Percentiles rank a stretch among this genome's conserved stretches.
Evolutionary conservation across 2,113 vertebrate genomes (phyloP).

Genomic region (Hipposideros armiger): DNA sequence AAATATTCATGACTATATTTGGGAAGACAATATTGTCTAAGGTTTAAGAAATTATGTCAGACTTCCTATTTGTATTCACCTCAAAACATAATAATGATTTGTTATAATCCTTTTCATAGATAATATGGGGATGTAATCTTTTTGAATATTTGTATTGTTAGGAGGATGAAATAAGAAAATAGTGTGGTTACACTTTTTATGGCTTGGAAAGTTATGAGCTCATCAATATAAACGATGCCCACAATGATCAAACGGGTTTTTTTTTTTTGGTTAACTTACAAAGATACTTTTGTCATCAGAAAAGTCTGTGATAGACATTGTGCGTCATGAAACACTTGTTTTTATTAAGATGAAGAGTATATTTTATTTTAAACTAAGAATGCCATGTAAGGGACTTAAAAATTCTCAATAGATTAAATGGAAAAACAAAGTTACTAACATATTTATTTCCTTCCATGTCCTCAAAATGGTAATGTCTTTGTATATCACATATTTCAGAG

Average conservation of each 20-base stretch:
- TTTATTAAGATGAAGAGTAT: slow-evolving; percentile 25
- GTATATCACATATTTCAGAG: too few species aligned
- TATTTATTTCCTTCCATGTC: background rate
- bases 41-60: background rate
- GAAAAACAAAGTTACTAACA: background rate
- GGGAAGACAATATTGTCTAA: background rate
- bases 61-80: background rate
- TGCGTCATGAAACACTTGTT: background rate
- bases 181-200: background rate
- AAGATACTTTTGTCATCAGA: background rate
- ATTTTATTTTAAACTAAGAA: slow-evolving; percentile 35
- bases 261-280: slow-evolving; percentile 38
- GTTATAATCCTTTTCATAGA: background rate
- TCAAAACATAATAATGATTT: background rate
- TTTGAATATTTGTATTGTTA: background rate
- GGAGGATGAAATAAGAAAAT: background rate
- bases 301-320: background rate
- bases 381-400: background rate
- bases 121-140: background rate
- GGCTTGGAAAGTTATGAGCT: background rate
- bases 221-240: background rate
- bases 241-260: background rate
- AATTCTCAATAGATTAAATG: background rate
- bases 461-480: background rate
- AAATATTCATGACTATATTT: background rate